Base-by-base conservation (phyloP, 2,888 invertebrate species). In the Epirrhoe tristata region DNA sequence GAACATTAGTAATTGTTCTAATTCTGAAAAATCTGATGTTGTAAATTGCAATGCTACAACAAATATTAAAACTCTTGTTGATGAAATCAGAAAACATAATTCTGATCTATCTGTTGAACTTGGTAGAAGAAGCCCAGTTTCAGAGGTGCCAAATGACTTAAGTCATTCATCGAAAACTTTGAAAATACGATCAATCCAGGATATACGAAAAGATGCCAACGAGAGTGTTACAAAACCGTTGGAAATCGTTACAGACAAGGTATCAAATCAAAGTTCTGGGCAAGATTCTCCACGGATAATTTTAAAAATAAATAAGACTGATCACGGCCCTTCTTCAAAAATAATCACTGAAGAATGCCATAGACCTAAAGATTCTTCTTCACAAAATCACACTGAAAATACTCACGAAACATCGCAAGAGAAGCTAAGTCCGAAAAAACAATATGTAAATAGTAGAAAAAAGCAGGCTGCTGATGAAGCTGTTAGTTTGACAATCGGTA, bases 251-350 rank as follows among this genome's bases (percentile, higher is more conserved):
- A 82, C 89, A 69, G 91, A 93, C 64, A 91, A 90, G 77, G 67
- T 83, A 48, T 76, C 84, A 24, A 86, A 83, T 82, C 88, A 87
- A 77, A 88, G 88, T 69, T 89, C 91, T 59, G 93, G 91, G 53
- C 93, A 93, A 84, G 93, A 93, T 78, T 94, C 94, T 34, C 94
- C 94, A 63, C 82, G 95, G 78, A 95, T 95, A 74, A 95, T 95
- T 74, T 87, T 95, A 77, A 95, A 95, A 87, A 95, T 95, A 75
- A 95, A 95, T 81, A 95, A 95, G 89, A 94, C 94, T 77, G 94
- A 94, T 76, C 91, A 93, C 81, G 94, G 93, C 70, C 73, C 93
- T 74, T 91, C 92, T 72, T 88, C 93, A 51, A 90, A 94, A 87
- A 90, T 93, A 69, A 87, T 94, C 63, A 93, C 93, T 66, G 94